Evolutionary conservation across 1,140 invertebrate genomes (phyloP).

Genomic region (Luehdorfia chinensis): DNA sequence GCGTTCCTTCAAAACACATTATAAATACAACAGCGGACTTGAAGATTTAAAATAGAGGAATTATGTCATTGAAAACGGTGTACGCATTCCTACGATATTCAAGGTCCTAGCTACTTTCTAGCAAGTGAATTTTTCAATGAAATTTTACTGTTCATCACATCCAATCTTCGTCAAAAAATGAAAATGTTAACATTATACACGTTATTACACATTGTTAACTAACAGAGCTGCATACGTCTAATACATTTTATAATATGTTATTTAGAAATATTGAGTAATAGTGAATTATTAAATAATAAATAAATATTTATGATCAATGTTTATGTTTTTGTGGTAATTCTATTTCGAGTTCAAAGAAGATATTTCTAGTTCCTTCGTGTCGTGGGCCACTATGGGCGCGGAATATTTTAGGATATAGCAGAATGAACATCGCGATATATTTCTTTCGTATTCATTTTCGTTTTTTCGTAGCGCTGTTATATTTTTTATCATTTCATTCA

Average conservation of each 20-base stretch:
- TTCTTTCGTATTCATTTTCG: too few species aligned
- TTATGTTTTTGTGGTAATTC: not conserved
- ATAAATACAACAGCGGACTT: slow-evolving; percentile 34
- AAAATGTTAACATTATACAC: too few species aligned
- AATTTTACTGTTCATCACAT: not conserved
- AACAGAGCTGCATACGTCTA: too few species aligned
- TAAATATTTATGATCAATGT: too few species aligned
- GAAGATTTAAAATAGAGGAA: slow-evolving; percentile 54
- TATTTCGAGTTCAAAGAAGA: not conserved
- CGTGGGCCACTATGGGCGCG: not conserved
- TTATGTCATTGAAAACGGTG: slow-evolving; percentile 50
- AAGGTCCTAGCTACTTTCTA: slow-evolving; percentile 34
- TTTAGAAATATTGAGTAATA: too few species aligned
- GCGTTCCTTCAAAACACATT: too few species aligned
- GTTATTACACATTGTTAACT: too few species aligned
- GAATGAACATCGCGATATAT: too few species aligned
- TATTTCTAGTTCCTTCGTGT: slow-evolving; percentile 2
- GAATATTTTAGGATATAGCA: not conserved
- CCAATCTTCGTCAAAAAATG: too few species aligned
- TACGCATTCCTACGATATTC: slow-evolving; percentile 40
- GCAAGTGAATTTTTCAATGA: not conserved
- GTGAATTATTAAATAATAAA: not conserved
- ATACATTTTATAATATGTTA: too few species aligned
- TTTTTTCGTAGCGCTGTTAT: too few species aligned
- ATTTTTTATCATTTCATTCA: too few species aligned